A percentile compares a stretch with the other conserved stretches of the same genome.
Conservation (phyloP, 2,888 invertebrate species). For the Drosophila aldrichi region DNA sequence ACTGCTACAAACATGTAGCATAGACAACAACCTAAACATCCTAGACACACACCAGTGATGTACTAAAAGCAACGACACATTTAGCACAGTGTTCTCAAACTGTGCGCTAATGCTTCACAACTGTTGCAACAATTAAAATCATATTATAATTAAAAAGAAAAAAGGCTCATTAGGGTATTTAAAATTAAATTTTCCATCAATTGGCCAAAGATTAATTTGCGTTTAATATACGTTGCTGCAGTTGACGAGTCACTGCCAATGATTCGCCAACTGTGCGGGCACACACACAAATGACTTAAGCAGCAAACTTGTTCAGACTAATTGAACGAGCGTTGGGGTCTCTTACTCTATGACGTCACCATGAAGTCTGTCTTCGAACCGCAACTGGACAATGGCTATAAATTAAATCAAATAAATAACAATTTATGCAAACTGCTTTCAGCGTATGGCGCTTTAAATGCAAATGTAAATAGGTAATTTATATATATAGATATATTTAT, state of each 20-base stretch:
- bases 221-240: neutral
- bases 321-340: neutral
- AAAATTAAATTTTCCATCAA: neutral
- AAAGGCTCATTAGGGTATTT: neutral
- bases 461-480: slow-evolving; percentile 32
- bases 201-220: neutral
- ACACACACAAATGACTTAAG: slow-evolving; percentile 76
- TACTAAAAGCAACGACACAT: slow-evolving; percentile 13
- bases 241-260: slow-evolving; percentile 21
- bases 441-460: slow-evolving; percentile 58
- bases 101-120: neutral
- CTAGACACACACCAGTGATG: slow-evolving; percentile 6
- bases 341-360: slow-evolving; percentile 55
- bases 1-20: slow-evolving; percentile 27
- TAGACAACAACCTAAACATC: slow-evolving; percentile 21
- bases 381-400: slow-evolving; percentile 19
- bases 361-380: slow-evolving; percentile 1
- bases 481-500: neutral
- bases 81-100: slow-evolving; percentile 9
- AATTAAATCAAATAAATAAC: slow-evolving; percentile 26
- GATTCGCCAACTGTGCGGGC: slow-evolving; percentile 3
- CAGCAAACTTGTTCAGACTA: slow-evolving; percentile 65
- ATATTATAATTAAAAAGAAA: neutral
- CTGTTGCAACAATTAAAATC: slow-evolving; percentile 3
- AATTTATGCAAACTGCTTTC: slow-evolving; percentile 21